These are phyloP conservation scores for Oxygymnocypris stewartii DNA, from an alignment of 2,113 vertebrate genomes.

Conservation along the genomic window DNA sequence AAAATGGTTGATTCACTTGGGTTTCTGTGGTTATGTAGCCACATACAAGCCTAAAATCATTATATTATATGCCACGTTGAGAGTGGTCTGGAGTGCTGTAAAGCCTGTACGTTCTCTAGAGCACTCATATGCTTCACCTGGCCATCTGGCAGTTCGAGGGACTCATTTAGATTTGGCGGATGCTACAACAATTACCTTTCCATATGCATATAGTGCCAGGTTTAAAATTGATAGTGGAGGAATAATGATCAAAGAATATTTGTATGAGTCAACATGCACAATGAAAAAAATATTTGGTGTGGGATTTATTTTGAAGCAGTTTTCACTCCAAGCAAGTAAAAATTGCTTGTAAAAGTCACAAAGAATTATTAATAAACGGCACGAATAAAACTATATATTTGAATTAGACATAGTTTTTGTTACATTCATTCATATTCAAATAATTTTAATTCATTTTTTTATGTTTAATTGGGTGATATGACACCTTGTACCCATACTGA, in stretches of 20 bases:
- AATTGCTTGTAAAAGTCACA: too few species aligned
- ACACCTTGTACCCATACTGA: too few species aligned
- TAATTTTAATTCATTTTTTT: too few species aligned
- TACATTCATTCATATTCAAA: too few species aligned
- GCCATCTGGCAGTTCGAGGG: slow-evolving; percentile 27
- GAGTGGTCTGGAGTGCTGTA: background rate
- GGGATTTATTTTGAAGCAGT: background rate
- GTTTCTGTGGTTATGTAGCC: background rate
- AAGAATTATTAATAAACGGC: background rate
- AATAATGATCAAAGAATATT: background rate
- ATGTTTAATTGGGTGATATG: too few species aligned
- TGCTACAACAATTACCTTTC: background rate
- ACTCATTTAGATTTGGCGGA: slow-evolving; percentile 14
- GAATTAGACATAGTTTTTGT: too few species aligned
- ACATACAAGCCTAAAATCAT: background rate
- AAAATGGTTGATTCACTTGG: background rate
- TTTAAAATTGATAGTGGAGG: background rate
- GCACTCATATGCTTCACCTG: background rate
- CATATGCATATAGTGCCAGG: background rate
- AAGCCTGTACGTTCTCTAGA: background rate
- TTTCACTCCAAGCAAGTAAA: too few species aligned
- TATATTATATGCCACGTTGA: background rate
- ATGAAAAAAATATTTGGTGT: background rate
- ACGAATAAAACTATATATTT: too few species aligned
- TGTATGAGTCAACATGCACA: background rate